A percentile compares a stretch with the other conserved stretches of the same genome.
These are phyloP conservation scores for Aleiodes testaceus DNA, from an alignment of 2,888 invertebrate genomes.

Conservation along the genomic window DNA sequence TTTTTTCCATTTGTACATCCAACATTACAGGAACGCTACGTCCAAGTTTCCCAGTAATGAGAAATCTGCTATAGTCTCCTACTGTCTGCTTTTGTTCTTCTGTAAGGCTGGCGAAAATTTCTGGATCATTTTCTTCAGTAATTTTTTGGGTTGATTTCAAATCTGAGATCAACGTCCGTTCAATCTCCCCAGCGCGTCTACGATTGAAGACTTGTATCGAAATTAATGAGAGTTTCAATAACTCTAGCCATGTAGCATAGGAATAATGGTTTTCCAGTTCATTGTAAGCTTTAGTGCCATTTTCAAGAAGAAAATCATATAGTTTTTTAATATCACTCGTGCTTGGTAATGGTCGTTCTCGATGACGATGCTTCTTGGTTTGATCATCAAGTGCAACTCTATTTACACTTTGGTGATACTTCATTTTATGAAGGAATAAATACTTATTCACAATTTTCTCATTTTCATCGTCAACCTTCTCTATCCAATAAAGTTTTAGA, in stretches of 20 bases:
- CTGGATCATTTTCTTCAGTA: constrained; percentile 21
- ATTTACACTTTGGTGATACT: constrained; percentile 45
- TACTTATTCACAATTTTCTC: constrained; percentile 46
- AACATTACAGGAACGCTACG: constrained; percentile 46
- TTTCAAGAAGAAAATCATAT: not conserved
- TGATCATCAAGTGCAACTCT: constrained; percentile 44
- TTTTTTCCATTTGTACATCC: constrained; percentile 16
- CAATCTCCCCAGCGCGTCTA: constrained; percentile 39
- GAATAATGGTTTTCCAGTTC: constrained; percentile 14
- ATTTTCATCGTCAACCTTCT: constrained; percentile 17
- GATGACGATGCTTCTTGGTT: not conserved
- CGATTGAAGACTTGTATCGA: constrained; percentile 40
- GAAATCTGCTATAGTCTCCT: constrained; percentile 35
- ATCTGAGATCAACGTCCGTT: constrained; percentile 27
- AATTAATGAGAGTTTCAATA: constrained; percentile 14
- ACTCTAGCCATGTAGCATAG: constrained; percentile 17
- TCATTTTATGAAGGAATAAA: constrained; percentile 44
- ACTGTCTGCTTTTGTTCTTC: constrained; percentile 25
- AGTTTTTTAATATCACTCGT: constrained; percentile 39
- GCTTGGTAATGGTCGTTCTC: constrained; percentile 31
- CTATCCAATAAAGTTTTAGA: constrained; percentile 35
- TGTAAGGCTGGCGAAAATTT: constrained; percentile 31
- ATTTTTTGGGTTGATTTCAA: constrained; percentile 18
- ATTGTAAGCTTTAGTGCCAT: not conserved
- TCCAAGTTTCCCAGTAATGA: constrained; percentile 46